Conservation (phyloP, 2,797 vertebrate genomes). For the Dicrostonyx torquatus region DNA sequence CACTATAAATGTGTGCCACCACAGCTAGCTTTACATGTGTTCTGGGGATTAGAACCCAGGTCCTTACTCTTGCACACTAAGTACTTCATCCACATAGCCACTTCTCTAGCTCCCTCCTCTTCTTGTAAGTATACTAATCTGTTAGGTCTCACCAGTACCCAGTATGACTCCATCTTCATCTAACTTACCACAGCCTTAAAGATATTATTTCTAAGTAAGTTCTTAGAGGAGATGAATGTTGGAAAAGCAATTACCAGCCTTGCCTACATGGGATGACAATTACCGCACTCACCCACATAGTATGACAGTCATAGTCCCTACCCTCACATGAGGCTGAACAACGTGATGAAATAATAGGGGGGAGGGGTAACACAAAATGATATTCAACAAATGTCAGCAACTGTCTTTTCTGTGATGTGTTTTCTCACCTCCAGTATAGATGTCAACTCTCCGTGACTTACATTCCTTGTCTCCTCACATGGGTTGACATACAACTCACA, state of each 20-base stretch:
- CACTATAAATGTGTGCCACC: background rate
- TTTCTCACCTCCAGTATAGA: background rate
- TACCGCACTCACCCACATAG: background rate
- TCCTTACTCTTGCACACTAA: background rate
- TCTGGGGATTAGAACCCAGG: background rate
- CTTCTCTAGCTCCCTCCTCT: background rate
- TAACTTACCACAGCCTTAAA: background rate
- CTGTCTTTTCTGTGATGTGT: background rate
- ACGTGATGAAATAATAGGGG: background rate
- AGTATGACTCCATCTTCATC: accelerated
- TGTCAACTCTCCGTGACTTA: accelerated
- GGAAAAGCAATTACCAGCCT: accelerated
- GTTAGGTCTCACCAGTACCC: background rate
- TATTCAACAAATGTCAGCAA: background rate
- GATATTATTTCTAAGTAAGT: background rate
- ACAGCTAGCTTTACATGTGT: background rate
- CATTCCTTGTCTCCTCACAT: background rate
- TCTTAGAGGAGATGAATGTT: background rate
- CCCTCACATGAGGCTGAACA: background rate
- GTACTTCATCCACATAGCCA: background rate
- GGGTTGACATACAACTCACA: background rate
- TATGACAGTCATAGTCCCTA: background rate
- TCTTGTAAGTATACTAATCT: background rate
- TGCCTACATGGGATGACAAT: background rate
- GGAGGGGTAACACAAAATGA: background rate